Percentiles rank a stretch among this genome's conserved stretches.
Conservation (phyloP, 2,888 invertebrate species). For the Tetrapedia diversipes region DNA sequence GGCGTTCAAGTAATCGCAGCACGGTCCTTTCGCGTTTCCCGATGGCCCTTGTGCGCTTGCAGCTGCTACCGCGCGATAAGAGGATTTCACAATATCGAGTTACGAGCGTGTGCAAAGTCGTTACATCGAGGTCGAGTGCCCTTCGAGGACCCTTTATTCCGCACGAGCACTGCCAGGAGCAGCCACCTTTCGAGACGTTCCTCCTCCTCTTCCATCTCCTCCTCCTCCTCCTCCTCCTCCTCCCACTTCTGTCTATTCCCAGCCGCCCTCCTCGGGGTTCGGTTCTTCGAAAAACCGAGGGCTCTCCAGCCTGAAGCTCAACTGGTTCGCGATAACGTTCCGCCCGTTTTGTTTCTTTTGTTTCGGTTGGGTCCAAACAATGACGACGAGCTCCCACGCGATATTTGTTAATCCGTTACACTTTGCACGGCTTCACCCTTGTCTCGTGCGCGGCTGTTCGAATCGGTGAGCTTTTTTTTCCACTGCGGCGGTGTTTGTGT, state of each 20-base stretch:
- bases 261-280: slow-evolving; percentile 33
- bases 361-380: too few species aligned
- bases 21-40: slow-evolving; percentile 47
- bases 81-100: slow-evolving; percentile 72
- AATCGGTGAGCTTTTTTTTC: too few species aligned
- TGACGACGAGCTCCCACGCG: not conserved
- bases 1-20: slow-evolving; percentile 24
- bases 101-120: slow-evolving; percentile 72
- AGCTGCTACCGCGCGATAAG: slow-evolving; percentile 69
- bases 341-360: slow-evolving; percentile 43
- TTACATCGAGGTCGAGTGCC: slow-evolving; percentile 69
- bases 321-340: slow-evolving; percentile 34
- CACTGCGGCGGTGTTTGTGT: too few species aligned
- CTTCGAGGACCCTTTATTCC: slow-evolving; percentile 68
- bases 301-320: slow-evolving; percentile 30
- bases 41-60: slow-evolving; percentile 47
- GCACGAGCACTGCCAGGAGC: slow-evolving; percentile 60
- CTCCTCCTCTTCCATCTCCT: slow-evolving; percentile 23
- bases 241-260: slow-evolving; percentile 18
- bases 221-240: slow-evolving; percentile 24
- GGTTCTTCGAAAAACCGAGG: slow-evolving; percentile 52
- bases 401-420: slow-evolving; percentile 4
- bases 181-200: slow-evolving; percentile 55
- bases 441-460: too few species aligned
- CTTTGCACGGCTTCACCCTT: not conserved